phyloP scores from a whole-genome alignment of 2,888 invertebrate genomes.

The Camponotus fellah region DNA sequence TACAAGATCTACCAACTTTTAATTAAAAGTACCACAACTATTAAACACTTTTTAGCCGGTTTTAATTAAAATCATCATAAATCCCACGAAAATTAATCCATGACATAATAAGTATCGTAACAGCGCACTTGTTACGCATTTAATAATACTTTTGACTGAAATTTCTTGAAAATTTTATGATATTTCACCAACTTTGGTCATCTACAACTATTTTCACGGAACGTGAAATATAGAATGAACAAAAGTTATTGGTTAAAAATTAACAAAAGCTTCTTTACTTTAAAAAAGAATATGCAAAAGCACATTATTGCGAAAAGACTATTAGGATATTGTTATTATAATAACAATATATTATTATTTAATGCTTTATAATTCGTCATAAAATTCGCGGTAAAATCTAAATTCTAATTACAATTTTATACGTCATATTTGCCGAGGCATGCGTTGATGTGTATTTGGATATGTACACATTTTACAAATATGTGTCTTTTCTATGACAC shows the following conservation, averaged over 20 bases:
- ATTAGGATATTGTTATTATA: conserved; percentile 1
- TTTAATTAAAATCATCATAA: conserved; percentile 49
- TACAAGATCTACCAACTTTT: conserved; percentile 37
- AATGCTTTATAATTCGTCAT: neutral
- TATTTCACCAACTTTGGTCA: neutral
- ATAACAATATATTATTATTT: neutral
- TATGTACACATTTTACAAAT: neutral
- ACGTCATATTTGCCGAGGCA: neutral
- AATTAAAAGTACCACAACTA: conserved; percentile 51
- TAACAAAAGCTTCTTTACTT: neutral
- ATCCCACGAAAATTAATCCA: conserved; percentile 29
- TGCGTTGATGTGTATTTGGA: neutral
- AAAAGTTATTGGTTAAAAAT: neutral
- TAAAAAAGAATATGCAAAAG: neutral
- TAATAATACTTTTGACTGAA: conserved; percentile 20
- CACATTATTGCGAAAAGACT: neutral
- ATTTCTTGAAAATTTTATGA: neutral
- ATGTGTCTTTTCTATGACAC: neutral
- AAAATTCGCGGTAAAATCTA: neutral
- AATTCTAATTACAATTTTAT: neutral
- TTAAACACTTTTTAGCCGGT: conserved; percentile 8
- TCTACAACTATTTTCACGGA: neutral
- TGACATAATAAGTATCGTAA: neutral
- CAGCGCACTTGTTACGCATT: neutral
- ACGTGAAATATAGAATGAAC: neutral